A percentile compares a stretch with the other conserved stretches of the same genome.
Evolutionary conservation across 1,140 invertebrate species (phyloP).

Genomic region (Zaprionus camerounensis): DNA sequence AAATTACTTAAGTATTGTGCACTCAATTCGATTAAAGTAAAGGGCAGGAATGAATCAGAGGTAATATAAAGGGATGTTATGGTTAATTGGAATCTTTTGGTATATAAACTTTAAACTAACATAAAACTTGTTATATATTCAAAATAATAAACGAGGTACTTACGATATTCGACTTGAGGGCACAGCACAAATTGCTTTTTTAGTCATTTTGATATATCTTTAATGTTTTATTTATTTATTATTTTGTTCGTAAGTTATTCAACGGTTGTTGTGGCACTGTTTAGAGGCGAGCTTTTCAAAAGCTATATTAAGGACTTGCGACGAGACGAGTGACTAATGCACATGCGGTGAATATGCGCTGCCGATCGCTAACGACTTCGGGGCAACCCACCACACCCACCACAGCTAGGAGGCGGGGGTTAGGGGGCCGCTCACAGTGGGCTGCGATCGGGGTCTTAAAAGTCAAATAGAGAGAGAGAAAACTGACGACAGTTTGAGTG

Average conservation of each 20-base stretch:
- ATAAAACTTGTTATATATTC: background rate
- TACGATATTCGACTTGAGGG: slow-evolving; percentile 12
- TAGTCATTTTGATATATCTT: slow-evolving; percentile 19
- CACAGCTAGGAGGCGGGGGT: background rate
- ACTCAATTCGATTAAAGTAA: slow-evolving; percentile 15
- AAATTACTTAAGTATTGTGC: slow-evolving; percentile 16
- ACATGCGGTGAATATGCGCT: slow-evolving; percentile 82
- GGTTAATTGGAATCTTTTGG: background rate
- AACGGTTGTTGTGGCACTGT: slow-evolving; percentile 76
- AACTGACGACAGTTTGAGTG: slow-evolving; percentile 35
- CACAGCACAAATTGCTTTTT: slow-evolving; percentile 1
- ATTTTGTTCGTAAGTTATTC: slow-evolving; percentile 51
- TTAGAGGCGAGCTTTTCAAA: slow-evolving; percentile 82
- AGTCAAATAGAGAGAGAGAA: slow-evolving; percentile 54
- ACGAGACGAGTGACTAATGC: slow-evolving; percentile 77
- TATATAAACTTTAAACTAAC: background rate
- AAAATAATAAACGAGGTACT: background rate
- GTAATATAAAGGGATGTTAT: background rate
- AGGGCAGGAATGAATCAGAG: background rate
- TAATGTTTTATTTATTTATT: slow-evolving; percentile 44
- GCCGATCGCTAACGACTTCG: slow-evolving; percentile 47
- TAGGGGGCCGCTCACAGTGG: slow-evolving; percentile 24
- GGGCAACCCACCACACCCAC: background rate
- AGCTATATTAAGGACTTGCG: slow-evolving; percentile 79
- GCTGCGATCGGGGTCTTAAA: slow-evolving; percentile 70